Evolutionary conservation across 2,113 vertebrate genomes (phyloP).

Genomic region (Elaphurus davidianus): DNA sequence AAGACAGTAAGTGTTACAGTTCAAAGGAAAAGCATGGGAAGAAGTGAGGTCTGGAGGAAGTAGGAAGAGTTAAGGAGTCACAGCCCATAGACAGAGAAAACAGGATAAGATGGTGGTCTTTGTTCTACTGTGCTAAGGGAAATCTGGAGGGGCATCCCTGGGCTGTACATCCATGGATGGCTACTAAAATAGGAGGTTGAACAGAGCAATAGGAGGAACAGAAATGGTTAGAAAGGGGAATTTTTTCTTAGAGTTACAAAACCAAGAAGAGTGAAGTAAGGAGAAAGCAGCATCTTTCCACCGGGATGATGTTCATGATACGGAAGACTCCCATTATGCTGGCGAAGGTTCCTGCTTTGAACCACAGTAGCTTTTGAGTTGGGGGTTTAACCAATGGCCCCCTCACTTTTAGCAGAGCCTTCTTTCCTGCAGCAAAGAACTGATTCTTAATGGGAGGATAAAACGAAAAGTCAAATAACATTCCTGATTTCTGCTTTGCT

Average conservation of each 20-base stretch:
- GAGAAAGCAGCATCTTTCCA: background rate
- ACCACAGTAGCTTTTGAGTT: background rate
- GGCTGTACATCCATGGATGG: background rate
- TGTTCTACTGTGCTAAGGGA: background rate
- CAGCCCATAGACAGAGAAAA: background rate
- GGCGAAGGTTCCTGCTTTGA: background rate
- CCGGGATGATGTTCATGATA: background rate
- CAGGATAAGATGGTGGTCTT: background rate
- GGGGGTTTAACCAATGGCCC: background rate
- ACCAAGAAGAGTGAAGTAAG: background rate
- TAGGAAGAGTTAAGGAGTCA: background rate
- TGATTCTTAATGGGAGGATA: background rate
- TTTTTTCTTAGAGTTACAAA: background rate
- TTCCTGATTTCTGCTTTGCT: background rate
- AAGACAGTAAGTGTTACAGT: background rate
- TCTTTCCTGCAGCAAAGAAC: background rate
- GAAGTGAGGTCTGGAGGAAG: background rate
- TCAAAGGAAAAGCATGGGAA: background rate
- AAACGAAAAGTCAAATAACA: background rate
- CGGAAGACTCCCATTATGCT: background rate
- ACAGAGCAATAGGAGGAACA: background rate
- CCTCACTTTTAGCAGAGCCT: background rate
- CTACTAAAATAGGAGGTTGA: background rate
- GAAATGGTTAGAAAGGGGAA: background rate
- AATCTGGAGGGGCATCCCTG: background rate